Evolutionary conservation across 2,113 vertebrate species (phyloP).

Genomic region (Atractosteus spatula): DNA sequence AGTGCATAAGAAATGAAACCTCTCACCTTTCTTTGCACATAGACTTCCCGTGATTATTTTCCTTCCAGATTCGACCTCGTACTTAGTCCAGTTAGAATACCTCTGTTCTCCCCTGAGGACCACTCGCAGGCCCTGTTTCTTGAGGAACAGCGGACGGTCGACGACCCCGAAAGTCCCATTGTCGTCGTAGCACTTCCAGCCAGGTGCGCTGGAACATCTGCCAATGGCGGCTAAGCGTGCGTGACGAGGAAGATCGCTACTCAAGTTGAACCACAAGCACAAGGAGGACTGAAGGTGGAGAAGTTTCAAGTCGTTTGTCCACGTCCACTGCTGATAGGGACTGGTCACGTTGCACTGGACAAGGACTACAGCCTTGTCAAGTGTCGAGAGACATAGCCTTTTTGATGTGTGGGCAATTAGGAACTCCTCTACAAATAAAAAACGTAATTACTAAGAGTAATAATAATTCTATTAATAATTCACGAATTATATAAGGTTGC

Average conservation of each 20-base stretch:
- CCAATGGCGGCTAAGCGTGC: slow-evolving; percentile 46
- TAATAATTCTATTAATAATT: background rate
- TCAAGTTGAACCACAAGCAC: slow-evolving; percentile 69
- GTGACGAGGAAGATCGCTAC: slow-evolving; percentile 44
- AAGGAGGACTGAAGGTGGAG: slow-evolving; percentile 56
- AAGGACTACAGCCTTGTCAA: slow-evolving; percentile 51
- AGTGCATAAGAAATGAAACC: background rate
- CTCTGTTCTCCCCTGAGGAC: slow-evolving; percentile 62
- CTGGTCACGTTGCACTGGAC: slow-evolving; percentile 62
- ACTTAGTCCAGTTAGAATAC: slow-evolving; percentile 76
- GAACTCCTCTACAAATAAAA: slow-evolving; percentile 72
- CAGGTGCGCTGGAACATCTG: slow-evolving; percentile 64
- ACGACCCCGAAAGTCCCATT: slow-evolving; percentile 67
- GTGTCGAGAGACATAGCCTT: slow-evolving; percentile 65
- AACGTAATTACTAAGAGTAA: background rate
- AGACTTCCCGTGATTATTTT: slow-evolving; percentile 54
- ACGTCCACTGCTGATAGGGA: slow-evolving; percentile 76
- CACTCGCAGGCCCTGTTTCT: slow-evolving; percentile 67
- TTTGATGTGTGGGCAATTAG: slow-evolving; percentile 71
- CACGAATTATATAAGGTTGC: background rate
- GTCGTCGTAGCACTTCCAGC: slow-evolving; percentile 72
- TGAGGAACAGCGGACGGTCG: slow-evolving; percentile 70
- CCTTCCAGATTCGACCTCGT: slow-evolving; percentile 56
- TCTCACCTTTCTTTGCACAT: slow-evolving; percentile 74
- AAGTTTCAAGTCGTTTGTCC: slow-evolving; percentile 66